Base-by-base conservation (phyloP, 2,888 invertebrate genomes). In the Sipha maydis region DNA sequence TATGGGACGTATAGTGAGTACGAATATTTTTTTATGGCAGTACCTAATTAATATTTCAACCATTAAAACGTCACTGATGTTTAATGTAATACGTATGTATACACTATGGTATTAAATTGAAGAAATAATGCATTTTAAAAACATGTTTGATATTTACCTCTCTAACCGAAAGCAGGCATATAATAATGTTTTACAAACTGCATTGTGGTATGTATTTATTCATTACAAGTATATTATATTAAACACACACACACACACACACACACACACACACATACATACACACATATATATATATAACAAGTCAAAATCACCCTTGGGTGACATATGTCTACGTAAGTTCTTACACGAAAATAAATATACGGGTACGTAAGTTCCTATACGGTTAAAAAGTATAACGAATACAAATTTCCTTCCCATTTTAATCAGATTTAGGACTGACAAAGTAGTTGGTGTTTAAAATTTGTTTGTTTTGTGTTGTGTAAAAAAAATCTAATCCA, bases 41-140 rank as follows among this genome's bases (percentile, higher is more conserved):
- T 48, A 31, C 48, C 80, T 76, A 88, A 88, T 88, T 82, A 82
- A 82, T 76, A 82, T 82, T 82, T 82, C n/a, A 67, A 82, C 88
- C 82, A 82, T 88, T 88, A 82, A 88, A 88, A 84, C 76, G 48
- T 69, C n/a, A 77, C n/a, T 48, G 71, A 67, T 31, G 67, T 48
- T 77, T 67, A 84, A 41, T 48, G 25, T 75, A 34, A 61, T 69
- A 21, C 5, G 67, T 25, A 34, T 19, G 38, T 56, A 83, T 31
- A 48, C 71, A 41, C 48, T 31, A 28, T 54, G n/a, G 3, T 71
- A 71, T 48, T 71, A 14, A 56, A 21, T 73, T 14, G 28, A 54
- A 19, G 11, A 38, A 34, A 75, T 54, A 56, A 38, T 38, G 21
- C n/a, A 73, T 34, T 83, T 38, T 54, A 19, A 56, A 83, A 83